Evolutionary conservation across 2,888 invertebrate species (phyloP), one percentile per base, ranked within the genome.

Genomic region (Entomobrya multifasciata): DNA sequence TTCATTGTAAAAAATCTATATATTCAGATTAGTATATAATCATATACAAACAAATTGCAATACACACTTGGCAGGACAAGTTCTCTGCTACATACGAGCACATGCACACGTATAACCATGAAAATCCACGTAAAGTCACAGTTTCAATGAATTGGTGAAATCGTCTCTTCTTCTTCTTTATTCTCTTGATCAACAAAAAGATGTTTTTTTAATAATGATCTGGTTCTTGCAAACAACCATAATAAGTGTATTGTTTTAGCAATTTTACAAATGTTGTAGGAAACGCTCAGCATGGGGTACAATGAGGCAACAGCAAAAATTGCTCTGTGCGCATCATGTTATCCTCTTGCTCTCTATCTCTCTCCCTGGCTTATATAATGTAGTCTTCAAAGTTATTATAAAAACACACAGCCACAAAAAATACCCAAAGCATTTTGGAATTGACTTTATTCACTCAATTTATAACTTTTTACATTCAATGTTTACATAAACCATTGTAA

Each of bases 231-330:
- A 15, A 25, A 15, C 55, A 72, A 49, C 4, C 47, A 15, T 17
- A 47, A 70, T 22, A 76, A n/a, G 72, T 72, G 52, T 30, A 72
- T 52, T 52, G 52, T 74, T 74, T 52, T 17, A 74, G 17, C 74
- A 17, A 74, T 74, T 49, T 55, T 55, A 13, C 17, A 74, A 79
- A 47, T 79, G 55, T 74, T 52, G 74, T 74, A 82, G 74, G 82
- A 82, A 82, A 57, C 44, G 57, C 82, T 47, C 82, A 82, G 82
- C 82, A 74, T 74, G 82, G 47, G 82, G 82, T 62, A 49, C 30
- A 55, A 6, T 74, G 36, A n/a, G 30, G 74, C 52, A 74, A 36
- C 74, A 70, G 70, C 70, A 55, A 74, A 74, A 74, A 74, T 36
- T 52, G 41, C 55, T 74, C 30, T 1, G 72, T 52, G 27, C 15